Conservation (phyloP, 2,888 invertebrate genomes). For the Euclidia mi region DNA sequence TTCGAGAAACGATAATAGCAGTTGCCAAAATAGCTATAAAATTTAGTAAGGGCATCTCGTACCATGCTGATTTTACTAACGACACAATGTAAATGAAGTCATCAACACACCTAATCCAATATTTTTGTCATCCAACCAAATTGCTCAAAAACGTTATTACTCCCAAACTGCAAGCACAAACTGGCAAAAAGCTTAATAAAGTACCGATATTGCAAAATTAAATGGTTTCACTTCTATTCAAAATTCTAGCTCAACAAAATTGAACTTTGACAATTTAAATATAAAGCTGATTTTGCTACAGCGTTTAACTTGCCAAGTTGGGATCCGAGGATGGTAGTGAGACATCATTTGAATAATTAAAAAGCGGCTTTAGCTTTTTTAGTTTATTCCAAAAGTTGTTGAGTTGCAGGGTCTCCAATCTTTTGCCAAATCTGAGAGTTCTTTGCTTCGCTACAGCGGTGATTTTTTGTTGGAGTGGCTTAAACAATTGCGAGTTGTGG, state of each 20-base stretch:
- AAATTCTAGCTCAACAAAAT: conserved; percentile 47
- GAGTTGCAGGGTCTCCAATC: conserved; percentile 73
- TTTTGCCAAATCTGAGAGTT: conserved; percentile 60
- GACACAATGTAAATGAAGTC: conserved; percentile 65
- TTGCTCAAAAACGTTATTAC: conserved; percentile 74
- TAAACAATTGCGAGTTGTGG: conserved; percentile 39
- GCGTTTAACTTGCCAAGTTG: conserved; percentile 48
- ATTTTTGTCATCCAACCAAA: conserved; percentile 70
- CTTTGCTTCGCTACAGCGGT: conserved; percentile 52
- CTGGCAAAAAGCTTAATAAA: conserved; percentile 76
- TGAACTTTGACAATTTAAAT: conserved; percentile 44
- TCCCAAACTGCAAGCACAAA: conserved; percentile 73
- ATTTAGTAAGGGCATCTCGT: conserved; percentile 26
- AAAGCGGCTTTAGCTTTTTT: conserved; percentile 79
- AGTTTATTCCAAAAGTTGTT: conserved; percentile 60
- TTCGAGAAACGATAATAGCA: conserved; percentile 27
- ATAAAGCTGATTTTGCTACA: conserved; percentile 43
- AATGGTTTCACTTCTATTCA: conserved; percentile 60
- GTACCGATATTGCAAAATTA: conserved; percentile 75
- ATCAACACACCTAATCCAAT: conserved; percentile 71
- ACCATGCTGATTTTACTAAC: conserved; percentile 39
- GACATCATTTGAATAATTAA: conserved; percentile 84
- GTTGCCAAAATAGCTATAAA: conserved; percentile 28
- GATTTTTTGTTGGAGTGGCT: conserved; percentile 42
- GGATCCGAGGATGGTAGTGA: conserved; percentile 60